Evolutionary conservation across 2,797 vertebrate genomes (phyloP), one percentile per base, ranked within the genome.

Genomic region (Acanthurus tractus): DNA sequence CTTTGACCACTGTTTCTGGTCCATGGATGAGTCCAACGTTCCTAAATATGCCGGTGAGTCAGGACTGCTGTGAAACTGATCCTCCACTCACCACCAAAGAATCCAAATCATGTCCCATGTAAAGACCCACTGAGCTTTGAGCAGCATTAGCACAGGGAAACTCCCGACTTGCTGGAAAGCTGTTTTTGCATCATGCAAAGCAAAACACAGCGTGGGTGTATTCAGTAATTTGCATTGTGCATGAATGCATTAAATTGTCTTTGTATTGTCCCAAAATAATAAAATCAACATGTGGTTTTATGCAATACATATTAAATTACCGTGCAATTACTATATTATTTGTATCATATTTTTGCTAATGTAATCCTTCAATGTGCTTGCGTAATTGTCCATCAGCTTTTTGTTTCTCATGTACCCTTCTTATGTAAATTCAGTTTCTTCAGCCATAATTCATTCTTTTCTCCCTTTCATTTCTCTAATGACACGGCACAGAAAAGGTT

Each of bases 1-100:
- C 86, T 99, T 99, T 86, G 98, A 99, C 95, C 96, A 99, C 91
- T 99, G 98, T 90, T 99, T 99, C 94, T 99, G 98, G 98, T 99
- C 98, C 89, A 98, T 99, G 96, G 97, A 99, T 90, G 98, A 99
- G 91, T 96, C 96, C 89, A 98, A 99, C 86, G 94, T 96, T 86
- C 93, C 96, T 45, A 99, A 99, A 95, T 99, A 99, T 88, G 98
- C 98, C 58, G 98, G 98, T 99, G 96, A 96, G 92, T 95, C 84
- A 84, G 58, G 20, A 56, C 64, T 29, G 14, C 4, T 50, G 58
- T 54, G 55, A 68, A 80, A 63, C 1, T 54, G 46, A 77, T 57
- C 78, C 40, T 44, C 4, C 12, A n/a, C 23, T 80, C 79, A 56
- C 49, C 61, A 14, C 71, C 36, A 66, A 74, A 71, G 62, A 80